Percentiles rank a stretch among this genome's conserved stretches.
Conservation (phyloP, 1,140 invertebrate species). For the Dendroctonus valens region DNA sequence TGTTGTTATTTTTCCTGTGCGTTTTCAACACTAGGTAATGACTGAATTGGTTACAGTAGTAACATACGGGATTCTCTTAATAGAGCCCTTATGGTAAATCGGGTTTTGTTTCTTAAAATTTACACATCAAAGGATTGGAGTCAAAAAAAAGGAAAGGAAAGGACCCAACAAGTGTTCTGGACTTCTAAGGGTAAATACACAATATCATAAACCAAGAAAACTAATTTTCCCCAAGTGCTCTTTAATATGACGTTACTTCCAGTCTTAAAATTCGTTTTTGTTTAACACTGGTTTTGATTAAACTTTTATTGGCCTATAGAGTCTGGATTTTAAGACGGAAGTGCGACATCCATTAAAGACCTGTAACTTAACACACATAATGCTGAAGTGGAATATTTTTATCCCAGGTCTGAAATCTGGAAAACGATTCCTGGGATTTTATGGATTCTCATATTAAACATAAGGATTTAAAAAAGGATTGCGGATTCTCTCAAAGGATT, state of each 20-base stretch:
- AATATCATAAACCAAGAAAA: slow-evolving; percentile 1
- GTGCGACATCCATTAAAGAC: neutral
- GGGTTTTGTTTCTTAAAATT: no score
- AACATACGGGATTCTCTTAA: no score
- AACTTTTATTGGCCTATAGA: no score
- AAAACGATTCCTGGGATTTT: slow-evolving; percentile 20
- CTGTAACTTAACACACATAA: slow-evolving; percentile 9
- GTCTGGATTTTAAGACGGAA: neutral
- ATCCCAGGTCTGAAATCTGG: slow-evolving; percentile 29
- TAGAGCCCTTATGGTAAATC: no score
- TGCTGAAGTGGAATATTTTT: slow-evolving; percentile 7
- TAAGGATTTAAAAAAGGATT: neutral
- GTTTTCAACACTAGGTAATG: no score
- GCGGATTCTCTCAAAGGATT: slow-evolving; percentile 4
- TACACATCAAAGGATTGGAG: no score
- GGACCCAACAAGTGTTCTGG: slow-evolving; percentile 11
- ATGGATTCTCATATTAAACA: neutral
- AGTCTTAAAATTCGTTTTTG: no score
- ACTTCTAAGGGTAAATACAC: slow-evolving; percentile 14
- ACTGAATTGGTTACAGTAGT: no score
- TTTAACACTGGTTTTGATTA: no score
- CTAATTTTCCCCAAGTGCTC: no score
- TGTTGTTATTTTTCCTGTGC: no score
- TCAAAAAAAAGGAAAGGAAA: neutral
- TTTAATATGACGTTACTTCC: no score